phyloP scores from a whole-genome alignment of 1,140 invertebrate genomes.

The Cydia fagiglandana region DNA sequence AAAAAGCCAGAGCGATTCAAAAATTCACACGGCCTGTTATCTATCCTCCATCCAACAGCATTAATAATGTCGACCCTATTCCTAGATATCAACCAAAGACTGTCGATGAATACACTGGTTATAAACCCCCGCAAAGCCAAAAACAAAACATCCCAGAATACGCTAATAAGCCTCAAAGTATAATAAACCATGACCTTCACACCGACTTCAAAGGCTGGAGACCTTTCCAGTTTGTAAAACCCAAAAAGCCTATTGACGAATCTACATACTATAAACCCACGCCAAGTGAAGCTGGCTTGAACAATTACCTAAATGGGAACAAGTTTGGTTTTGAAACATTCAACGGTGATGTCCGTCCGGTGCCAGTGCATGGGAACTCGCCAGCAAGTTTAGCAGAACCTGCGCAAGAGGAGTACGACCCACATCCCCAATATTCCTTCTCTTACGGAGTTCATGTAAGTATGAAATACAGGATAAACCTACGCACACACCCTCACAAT shows the following conservation, averaged over 20 bases:
- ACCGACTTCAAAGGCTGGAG: background rate
- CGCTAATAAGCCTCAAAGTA: background rate
- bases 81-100: slow-evolving; percentile 43
- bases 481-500: no score
- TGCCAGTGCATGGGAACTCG: slow-evolving; percentile 48
- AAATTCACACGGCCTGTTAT: slow-evolving; percentile 36
- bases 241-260: background rate
- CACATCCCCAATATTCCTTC: slow-evolving; percentile 55
- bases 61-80: slow-evolving; percentile 32
- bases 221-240: background rate
- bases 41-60: slow-evolving; percentile 18
- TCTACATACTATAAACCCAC: background rate
- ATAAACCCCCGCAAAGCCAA: slow-evolving; percentile 27
- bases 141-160: background rate
- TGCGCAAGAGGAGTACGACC: slow-evolving; percentile 41
- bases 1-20: slow-evolving; percentile 47
- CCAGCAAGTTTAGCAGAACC: slow-evolving; percentile 38
- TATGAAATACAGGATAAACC: slow-evolving; percentile 34
- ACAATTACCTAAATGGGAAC: background rate
- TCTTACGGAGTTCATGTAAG: slow-evolving; percentile 67
- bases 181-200: background rate
- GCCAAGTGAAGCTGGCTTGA: background rate
- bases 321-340: slow-evolving; percentile 34
- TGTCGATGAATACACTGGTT: slow-evolving; percentile 49
- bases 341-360: slow-evolving; percentile 41